Evolutionary conservation across 2,797 vertebrate species (phyloP), one percentile per base, ranked within the genome.

Genomic region (Dicrostonyx torquatus): DNA sequence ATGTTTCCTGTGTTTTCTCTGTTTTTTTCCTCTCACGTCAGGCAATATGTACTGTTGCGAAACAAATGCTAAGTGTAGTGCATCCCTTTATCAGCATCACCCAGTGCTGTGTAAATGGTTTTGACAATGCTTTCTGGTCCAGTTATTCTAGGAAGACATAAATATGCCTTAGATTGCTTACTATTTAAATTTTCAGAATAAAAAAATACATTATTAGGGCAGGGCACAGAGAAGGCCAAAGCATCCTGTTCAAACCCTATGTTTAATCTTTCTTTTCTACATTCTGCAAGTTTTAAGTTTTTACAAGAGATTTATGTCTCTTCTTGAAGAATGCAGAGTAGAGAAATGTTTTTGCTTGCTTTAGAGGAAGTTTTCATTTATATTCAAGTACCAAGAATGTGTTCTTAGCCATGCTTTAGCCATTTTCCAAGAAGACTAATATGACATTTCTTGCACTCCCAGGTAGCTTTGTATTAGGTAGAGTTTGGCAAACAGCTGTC

Each of bases 51-150:
- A 73, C 48, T 77, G 8, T 70, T 87, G 68, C 84, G 87, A 94
- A 91, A 96, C 58, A 95, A 96, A 80, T 87, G 75, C 83, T 91
- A 60, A 95, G 79, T 43, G 53, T 66, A 82, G 40, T 79, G 77
- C 76, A 90, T 31, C 37, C 48, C 4, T 82, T 82, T 34, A 62
- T 18, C 24, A 91, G 6, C 37, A 62, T 89, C 79, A 7, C 31
- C 45, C 40, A 87, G 55, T 43, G 89, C 62, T 87, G n/a, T 66
- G 34, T 29, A 89, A 95, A 93, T 90, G 53, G 40, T 73, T 94
- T 89, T 95, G 77, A 94, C 64, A 58, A 43, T 72, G 17, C 50
- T 91, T 94, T 82, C 43, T 87, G 58, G 68, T 94, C 72, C 17
- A 85, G 34, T 89, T 95, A 70, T 58, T 96, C 13, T 78, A 17